A percentile compares a stretch with the other conserved stretches of the same genome.
Conservation (phyloP, 2,888 invertebrate genomes). For the Pollenia angustigena region DNA sequence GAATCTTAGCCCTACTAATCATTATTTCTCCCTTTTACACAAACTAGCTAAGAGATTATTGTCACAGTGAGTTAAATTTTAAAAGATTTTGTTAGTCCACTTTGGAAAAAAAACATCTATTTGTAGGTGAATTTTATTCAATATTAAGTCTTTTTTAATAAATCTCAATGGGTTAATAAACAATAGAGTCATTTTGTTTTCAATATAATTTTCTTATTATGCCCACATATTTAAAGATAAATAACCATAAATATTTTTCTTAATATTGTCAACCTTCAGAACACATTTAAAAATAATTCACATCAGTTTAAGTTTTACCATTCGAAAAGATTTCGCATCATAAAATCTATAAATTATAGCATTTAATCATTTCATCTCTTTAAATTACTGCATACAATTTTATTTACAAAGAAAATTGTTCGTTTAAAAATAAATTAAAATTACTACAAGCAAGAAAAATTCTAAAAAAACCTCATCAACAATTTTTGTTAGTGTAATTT, state of each 20-base stretch:
- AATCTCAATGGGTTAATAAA: slow-evolving; percentile 1
- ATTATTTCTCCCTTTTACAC: too few relatives aligned
- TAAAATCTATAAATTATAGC: slow-evolving; percentile 25
- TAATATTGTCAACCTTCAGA: slow-evolving; percentile 62
- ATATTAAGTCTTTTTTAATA: too few relatives aligned
- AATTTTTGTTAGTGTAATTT: slow-evolving; percentile 55
- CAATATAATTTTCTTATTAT: slow-evolving; percentile 7
- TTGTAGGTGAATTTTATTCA: too few relatives aligned
- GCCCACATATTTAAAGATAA: slow-evolving; percentile 3
- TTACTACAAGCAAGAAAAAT: slow-evolving; percentile 10
- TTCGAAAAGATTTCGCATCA: not conserved
- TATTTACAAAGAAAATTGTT: slow-evolving; percentile 18
- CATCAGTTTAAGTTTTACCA: not conserved
- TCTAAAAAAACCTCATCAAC: slow-evolving; percentile 33
- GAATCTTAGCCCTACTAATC: too few relatives aligned
- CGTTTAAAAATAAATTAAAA: slow-evolving; percentile 35
- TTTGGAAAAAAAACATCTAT: too few relatives aligned
- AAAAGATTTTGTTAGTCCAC: too few relatives aligned
- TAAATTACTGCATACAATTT: slow-evolving; percentile 48
- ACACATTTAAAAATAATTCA: slow-evolving; percentile 64
- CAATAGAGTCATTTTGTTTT: not conserved
- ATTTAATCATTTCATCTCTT: slow-evolving; percentile 58
- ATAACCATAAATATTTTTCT: not conserved
- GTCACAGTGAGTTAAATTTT: too few relatives aligned
- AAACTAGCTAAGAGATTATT: too few relatives aligned